phyloP scores from a whole-genome alignment of 2,797 vertebrate genomes.

The Gadopsis bispinosus region DNA sequence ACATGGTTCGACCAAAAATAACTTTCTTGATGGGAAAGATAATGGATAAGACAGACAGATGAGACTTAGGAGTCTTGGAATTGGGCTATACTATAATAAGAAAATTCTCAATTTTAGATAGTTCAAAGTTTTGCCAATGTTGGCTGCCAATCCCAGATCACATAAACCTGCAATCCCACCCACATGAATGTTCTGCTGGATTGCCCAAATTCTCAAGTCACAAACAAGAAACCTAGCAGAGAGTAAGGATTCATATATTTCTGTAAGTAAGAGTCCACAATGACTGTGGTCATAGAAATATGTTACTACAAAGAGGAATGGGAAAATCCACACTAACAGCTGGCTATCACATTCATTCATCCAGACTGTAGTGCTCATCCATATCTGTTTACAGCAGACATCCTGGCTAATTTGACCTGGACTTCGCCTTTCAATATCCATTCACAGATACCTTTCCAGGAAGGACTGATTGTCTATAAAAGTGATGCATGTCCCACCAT shows the following conservation, averaged over 20 bases:
- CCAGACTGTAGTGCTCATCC: slow-evolving; percentile 10
- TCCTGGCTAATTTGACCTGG: slow-evolving; percentile 61
- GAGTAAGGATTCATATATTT: neutral
- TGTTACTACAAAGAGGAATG: neutral
- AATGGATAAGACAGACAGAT: neutral
- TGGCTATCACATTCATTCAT: neutral
- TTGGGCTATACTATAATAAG: neutral
- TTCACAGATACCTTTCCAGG: slow-evolving; percentile 58
- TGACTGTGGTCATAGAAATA: neutral
- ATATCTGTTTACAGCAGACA: slow-evolving; percentile 53
- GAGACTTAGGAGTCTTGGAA: neutral
- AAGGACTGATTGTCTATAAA: slow-evolving; percentile 72
- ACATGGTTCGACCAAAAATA: neutral
- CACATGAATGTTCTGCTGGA: neutral
- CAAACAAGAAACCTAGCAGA: neutral
- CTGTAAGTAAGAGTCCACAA: neutral
- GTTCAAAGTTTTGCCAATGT: neutral
- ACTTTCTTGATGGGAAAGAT: neutral
- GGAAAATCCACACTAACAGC: neutral
- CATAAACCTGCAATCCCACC: neutral
- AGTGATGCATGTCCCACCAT: slow-evolving; percentile 71
- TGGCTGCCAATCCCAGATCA: neutral
- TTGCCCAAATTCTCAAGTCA: neutral
- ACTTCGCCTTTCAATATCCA: slow-evolving; percentile 68
- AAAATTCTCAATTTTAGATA: neutral